These are phyloP conservation scores for Chromis chromis DNA, from an alignment of 2,797 vertebrate genomes.

Conservation along the genomic window DNA sequence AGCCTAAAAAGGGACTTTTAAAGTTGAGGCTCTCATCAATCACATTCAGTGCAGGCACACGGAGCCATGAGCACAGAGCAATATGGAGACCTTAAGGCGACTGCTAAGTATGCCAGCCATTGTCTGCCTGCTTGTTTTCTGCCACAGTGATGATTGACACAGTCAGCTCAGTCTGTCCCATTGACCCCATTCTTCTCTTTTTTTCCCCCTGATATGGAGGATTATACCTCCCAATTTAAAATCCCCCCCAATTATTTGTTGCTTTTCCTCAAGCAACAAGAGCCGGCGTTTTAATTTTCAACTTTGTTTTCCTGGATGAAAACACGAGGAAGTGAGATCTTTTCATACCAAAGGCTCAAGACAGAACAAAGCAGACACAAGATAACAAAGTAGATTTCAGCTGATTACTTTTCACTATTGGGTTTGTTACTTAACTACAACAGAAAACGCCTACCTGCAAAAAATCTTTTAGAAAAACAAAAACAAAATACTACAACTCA, in stretches of 20 bases:
- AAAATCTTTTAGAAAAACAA: background rate
- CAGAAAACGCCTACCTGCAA: background rate
- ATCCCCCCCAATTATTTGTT: slow-evolving; percentile 59
- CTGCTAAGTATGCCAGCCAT: slow-evolving; percentile 82
- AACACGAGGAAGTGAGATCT: slow-evolving; percentile 36
- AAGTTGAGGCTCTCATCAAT: slow-evolving; percentile 63
- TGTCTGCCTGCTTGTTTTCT: slow-evolving; percentile 79
- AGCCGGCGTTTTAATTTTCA: slow-evolving; percentile 47
- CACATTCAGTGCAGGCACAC: slow-evolving; percentile 60
- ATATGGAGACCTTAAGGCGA: slow-evolving; percentile 72
- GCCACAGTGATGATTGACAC: slow-evolving; percentile 81
- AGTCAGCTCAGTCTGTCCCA: slow-evolving; percentile 79
- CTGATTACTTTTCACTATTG: background rate
- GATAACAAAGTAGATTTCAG: slow-evolving; percentile 22
- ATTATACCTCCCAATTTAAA: slow-evolving; percentile 66
- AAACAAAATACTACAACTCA: background rate
- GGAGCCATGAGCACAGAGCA: slow-evolving; percentile 59
- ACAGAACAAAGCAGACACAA: slow-evolving; percentile 38
- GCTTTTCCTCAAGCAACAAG: slow-evolving; percentile 52
- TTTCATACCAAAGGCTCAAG: slow-evolving; percentile 27
- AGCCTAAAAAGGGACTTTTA: slow-evolving; percentile 44
- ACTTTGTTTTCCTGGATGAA: slow-evolving; percentile 39
- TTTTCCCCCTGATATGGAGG: slow-evolving; percentile 48
- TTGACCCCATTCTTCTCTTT: slow-evolving; percentile 77
- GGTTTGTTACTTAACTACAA: slow-evolving; percentile 4